Evolutionary conservation across 1,140 invertebrate species (phyloP), one percentile per base, ranked within the genome.

Genomic region (Brachionus koreanus): DNA sequence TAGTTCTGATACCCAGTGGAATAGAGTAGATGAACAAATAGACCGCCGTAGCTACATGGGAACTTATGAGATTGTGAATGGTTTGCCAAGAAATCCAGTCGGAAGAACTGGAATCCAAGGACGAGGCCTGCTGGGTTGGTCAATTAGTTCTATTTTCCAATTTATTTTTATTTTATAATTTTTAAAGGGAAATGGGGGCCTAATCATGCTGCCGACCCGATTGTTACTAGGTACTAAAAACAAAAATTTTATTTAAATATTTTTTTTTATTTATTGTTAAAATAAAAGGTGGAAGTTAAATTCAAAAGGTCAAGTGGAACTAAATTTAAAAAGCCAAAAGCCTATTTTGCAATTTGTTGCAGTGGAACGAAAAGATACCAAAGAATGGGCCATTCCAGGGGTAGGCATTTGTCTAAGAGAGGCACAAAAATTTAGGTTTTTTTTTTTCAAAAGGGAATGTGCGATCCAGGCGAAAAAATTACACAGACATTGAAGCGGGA

Each of bases 131-230:
- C 87, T 97, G 10, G 82, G 82, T 82, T 12, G 46, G 1, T 79
- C 16, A n/a, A 33, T n/a, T 61, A 79, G 7, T 29, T 35, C 9
- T 35, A 0, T 35, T 13, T 5, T 37, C 13, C 10, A 16, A 29
- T 5, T 39, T 42, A 74, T 35, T 79, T 6, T 79, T 6, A 29
- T 33, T 29, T 19, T 23, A 12, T 61, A n/a, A n/a, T 35, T 57
- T 3, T 35, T 79, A 33, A 29, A 79, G 94, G 94, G 0, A 90
- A 92, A 35, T 96, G 94, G 94, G 95, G 94, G 5, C 94, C 94
- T 7, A 96, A 96, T 88, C 94, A 96, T 90, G 95, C 95, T 7
- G 94, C 93, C 0, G 94, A 96, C 90, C 93, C 94, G 2, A 91
- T 96, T 83, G 93, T 96, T 0, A 95, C 94, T 0, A 39, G 63